A percentile compares a stretch with the other conserved stretches of the same genome.
Conservation (phyloP, 2,888 invertebrate species). For the Pterostichus niger region DNA sequence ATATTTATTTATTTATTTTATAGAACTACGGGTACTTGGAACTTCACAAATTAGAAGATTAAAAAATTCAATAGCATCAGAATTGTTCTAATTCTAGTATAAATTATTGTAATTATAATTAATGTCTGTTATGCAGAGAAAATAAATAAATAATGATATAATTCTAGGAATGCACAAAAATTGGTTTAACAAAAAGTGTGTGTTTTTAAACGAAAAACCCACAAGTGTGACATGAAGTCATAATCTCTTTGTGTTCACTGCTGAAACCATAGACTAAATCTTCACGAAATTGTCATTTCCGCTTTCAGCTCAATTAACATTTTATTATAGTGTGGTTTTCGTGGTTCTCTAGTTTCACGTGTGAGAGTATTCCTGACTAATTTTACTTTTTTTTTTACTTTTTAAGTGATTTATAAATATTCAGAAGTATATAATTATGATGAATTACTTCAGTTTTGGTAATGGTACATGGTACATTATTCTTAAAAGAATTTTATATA, state of each 20-base stretch:
- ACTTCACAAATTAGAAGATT: no score
- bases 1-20: no score
- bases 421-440: not conserved
- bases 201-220: not conserved
- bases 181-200: no score
- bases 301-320: conserved; percentile 3
- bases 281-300: not conserved
- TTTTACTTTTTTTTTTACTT: not conserved
- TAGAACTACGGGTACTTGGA: no score
- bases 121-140: no score
- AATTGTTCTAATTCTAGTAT: no score
- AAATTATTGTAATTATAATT: no score
- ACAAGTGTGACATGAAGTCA: not conserved
- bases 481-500: no score
- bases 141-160: no score
- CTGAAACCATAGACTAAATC: not conserved
- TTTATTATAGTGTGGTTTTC: not conserved
- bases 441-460: not conserved
- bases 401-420: conserved; percentile 24
- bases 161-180: no score
- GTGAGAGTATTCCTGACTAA: not conserved
- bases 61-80: no score
- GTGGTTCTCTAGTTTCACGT: not conserved
- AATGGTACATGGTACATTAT: no score
- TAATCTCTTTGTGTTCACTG: not conserved